Evolutionary conservation across 2,113 vertebrate genomes (phyloP), one percentile per base, ranked within the genome.

Genomic region (Actenoides lindsayi): DNA sequence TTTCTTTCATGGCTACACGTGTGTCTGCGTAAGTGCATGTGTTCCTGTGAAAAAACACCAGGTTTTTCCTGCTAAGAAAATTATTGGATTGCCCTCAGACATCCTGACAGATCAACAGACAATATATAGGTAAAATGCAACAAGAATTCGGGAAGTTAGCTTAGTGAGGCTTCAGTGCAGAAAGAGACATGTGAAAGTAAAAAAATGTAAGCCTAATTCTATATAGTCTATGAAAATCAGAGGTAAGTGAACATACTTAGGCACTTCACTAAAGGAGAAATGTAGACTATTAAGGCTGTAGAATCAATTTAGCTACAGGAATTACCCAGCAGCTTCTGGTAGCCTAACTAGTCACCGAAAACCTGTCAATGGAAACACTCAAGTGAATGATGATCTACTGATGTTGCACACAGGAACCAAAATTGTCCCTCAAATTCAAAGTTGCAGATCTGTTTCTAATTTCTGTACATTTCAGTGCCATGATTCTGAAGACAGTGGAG

Each of bases 1-100:
- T 68, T 77, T 56, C 16, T 48, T 78, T 54, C 3, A 1, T 2
- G 31, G 24, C 53, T 70, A 73, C 68, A 25, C 1, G 0, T 18
- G 5, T 1, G 1, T 33, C 19, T 56, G 7, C 42, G 15, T 30
- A 39, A 82, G 13, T 23, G 12, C 6, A 24, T 11, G 5, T 46
- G 15, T 11, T 79, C 10, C 68, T 86, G 35, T 39, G 20, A 76
- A 83, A 57, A 75, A 46, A 62, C 21, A 62, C 17, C 13, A 28
- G 35, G 3, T 25, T 17, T 68, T 63, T 93, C 82, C 30, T 23
- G 2, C 42, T 56, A 44, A 70, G 13, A 51, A 44, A 85, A 46
- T 13, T 25, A 23, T 5, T 63, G 42, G 27, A 48, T 53, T 30
- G 17, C 8, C 37, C 19, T 80, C 33, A 65, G 41, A 57, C 41